These are phyloP conservation scores for Sebastes steindachneri DNA, from an alignment of 2,797 vertebrate genomes.

Conservation along the genomic window DNA sequence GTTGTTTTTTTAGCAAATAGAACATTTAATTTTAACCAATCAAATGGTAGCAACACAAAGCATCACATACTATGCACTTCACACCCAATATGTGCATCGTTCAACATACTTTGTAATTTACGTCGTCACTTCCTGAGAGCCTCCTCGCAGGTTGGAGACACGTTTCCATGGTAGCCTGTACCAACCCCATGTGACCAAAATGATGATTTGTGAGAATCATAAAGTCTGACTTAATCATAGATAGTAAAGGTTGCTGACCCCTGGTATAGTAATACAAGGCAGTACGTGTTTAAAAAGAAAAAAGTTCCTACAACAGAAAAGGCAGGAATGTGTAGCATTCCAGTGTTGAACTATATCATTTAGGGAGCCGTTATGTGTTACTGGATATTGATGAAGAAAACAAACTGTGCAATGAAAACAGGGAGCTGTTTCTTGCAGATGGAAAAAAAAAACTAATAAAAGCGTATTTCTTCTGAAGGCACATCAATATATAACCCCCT, in stretches of 20 bases:
- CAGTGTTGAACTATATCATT: conserved; percentile 71
- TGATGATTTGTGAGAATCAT: too few relatives aligned
- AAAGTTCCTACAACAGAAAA: conserved; percentile 53
- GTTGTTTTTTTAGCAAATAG: background rate
- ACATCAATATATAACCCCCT: conserved; percentile 71
- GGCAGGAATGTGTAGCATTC: conserved; percentile 76
- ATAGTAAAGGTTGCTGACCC: too few relatives aligned
- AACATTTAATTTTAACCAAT: background rate
- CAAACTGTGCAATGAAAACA: conserved; percentile 46
- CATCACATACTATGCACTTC: too few relatives aligned
- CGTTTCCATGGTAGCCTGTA: too few relatives aligned
- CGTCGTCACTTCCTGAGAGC: too few relatives aligned
- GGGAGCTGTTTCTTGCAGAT: conserved; percentile 37
- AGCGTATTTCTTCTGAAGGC: conserved; percentile 79
- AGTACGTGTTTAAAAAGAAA: conserved; percentile 19
- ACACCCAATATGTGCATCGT: too few relatives aligned
- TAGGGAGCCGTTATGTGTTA: conserved; percentile 41
- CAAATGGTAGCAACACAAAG: background rate
- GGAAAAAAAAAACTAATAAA: background rate
- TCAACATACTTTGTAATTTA: too few relatives aligned
- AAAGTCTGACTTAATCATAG: too few relatives aligned
- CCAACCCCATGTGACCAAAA: too few relatives aligned
- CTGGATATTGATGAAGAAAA: conserved; percentile 40
- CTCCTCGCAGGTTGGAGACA: too few relatives aligned
- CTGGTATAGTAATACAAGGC: conserved; percentile 54